Evolutionary conservation across 1,140 invertebrate genomes (phyloP).

Genomic region (Trachymyrmex septentrionalis): DNA sequence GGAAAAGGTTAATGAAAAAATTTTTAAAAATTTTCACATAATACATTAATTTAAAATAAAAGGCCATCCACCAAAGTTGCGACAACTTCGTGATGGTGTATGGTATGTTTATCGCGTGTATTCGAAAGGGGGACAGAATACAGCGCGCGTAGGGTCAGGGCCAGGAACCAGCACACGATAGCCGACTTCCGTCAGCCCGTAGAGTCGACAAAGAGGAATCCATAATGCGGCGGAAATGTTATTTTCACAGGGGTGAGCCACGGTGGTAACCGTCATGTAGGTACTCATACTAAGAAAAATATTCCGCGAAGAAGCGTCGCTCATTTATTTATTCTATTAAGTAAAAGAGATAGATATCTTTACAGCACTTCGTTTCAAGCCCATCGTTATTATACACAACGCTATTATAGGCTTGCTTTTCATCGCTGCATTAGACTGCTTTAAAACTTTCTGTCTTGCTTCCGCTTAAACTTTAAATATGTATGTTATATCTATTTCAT

Average conservation of each 20-base stretch:
- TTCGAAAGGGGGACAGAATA: constrained; percentile 18
- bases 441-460: too few relatives aligned
- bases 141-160: constrained; percentile 72
- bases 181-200: constrained; percentile 75
- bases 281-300: constrained; percentile 46
- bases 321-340: constrained; percentile 1
- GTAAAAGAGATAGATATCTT: not conserved
- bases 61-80: not conserved
- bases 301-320: constrained; percentile 8
- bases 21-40: not conserved
- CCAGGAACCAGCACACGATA: constrained; percentile 68
- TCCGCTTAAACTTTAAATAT: too few relatives aligned
- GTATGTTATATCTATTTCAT: too few relatives aligned
- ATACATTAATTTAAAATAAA: constrained; percentile 10
- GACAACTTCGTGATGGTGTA: constrained; percentile 33
- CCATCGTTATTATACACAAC: not conserved
- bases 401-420: too few relatives aligned
- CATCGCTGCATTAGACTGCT: too few relatives aligned
- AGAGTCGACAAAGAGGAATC: constrained; percentile 74
- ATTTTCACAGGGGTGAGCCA: constrained; percentile 69
- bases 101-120: constrained; percentile 50
- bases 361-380: not conserved
- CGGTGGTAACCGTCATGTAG: constrained; percentile 66
- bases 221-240: constrained; percentile 76
- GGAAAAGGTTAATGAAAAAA: too few relatives aligned